Evolutionary conservation across 2,113 vertebrate species (phyloP).

Genomic region (Ornithorhynchus anatinus): DNA sequence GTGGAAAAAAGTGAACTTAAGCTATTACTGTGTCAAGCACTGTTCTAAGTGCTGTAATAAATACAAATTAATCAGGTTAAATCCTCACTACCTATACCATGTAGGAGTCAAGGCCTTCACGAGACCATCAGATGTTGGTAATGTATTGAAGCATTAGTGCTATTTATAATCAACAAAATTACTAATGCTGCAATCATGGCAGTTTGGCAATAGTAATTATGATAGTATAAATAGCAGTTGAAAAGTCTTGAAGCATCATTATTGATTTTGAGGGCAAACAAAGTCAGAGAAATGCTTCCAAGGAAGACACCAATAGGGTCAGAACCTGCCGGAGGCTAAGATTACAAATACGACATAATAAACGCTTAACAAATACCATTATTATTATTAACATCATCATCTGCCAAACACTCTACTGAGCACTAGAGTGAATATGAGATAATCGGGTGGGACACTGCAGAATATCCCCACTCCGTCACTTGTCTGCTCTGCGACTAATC

Average conservation of each 20-base stretch:
- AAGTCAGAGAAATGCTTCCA: slow-evolving; percentile 31
- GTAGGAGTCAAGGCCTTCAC: slow-evolving; percentile 43
- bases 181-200: slow-evolving; percentile 62
- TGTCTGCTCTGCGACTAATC: too few species aligned
- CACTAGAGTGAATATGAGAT: too few species aligned
- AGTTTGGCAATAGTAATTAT: slow-evolving; percentile 67
- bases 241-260: slow-evolving; percentile 53
- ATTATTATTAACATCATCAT: too few species aligned
- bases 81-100: too few species aligned
- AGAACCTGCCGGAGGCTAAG: slow-evolving; percentile 40
- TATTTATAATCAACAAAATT: slow-evolving; percentile 68
- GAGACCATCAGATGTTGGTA: slow-evolving; percentile 32
- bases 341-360: neutral
- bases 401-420: too few species aligned
- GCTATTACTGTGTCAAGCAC: too few species aligned
- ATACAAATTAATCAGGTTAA: too few species aligned
- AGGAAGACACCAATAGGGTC: slow-evolving; percentile 21
- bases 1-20: too few species aligned
- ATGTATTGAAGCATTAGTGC: slow-evolving; percentile 61
- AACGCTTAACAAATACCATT: too few species aligned
- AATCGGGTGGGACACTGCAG: too few species aligned
- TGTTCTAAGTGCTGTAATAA: too few species aligned
- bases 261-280: slow-evolving; percentile 58
- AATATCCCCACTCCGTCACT: too few species aligned
- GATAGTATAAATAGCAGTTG: slow-evolving; percentile 68